Evolutionary conservation across 2,113 vertebrate genomes (phyloP).

Genomic region (Coturnix japonica): DNA sequence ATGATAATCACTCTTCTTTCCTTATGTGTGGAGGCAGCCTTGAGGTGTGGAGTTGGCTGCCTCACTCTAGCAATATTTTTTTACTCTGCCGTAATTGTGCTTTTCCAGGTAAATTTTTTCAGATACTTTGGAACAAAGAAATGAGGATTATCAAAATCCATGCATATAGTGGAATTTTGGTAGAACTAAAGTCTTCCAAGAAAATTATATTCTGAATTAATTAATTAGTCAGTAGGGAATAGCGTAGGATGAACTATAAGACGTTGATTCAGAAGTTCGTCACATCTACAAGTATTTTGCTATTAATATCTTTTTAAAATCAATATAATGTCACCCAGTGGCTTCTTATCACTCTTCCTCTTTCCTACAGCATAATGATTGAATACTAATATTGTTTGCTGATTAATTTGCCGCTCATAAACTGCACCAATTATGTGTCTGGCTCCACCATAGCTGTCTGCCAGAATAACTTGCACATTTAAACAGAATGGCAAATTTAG

Average conservation of each 20-base stretch:
- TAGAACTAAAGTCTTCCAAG: neutral
- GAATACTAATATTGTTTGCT: neutral
- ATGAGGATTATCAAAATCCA: neutral
- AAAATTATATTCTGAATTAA: neutral
- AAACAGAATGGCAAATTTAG: neutral
- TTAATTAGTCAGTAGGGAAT: neutral
- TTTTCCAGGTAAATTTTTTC: neutral
- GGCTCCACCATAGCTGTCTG: neutral
- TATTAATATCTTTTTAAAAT: neutral
- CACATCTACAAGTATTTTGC: neutral
- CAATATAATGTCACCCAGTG: neutral
- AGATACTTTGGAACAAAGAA: neutral
- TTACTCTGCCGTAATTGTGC: neutral
- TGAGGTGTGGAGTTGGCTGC: too few relatives aligned
- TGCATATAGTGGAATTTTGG: rapidly evolving
- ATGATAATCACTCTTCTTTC: too few relatives aligned
- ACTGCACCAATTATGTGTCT: neutral
- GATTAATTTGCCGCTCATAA: neutral
- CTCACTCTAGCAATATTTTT: rapidly evolving
- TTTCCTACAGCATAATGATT: neutral
- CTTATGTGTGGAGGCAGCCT: too few relatives aligned
- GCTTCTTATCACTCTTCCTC: neutral
- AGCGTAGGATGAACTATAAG: neutral
- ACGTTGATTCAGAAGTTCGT: neutral
- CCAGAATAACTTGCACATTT: neutral